Base-by-base conservation (phyloP, 2,797 vertebrate genomes). In the Amblyopsis hoosieri region DNA sequence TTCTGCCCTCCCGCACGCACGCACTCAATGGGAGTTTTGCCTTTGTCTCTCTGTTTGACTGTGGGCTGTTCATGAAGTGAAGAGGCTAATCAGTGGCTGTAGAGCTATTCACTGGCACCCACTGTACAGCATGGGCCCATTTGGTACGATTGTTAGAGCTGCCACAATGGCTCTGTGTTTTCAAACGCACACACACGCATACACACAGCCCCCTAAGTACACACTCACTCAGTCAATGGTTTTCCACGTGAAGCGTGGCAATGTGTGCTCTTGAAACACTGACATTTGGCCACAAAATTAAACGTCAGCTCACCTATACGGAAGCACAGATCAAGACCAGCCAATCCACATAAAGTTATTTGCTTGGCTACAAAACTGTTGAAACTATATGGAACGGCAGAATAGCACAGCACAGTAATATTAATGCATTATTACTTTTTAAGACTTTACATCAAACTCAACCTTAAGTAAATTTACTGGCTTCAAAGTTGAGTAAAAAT, bases 31-130 rank as follows among this genome's bases (percentile, higher is more conserved):
- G 52, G 82, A 72, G 68, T 80, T 78, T 65, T 14, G 69, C 75
- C 78, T 87, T 87, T 82, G 66, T 86, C 85, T 82, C 64, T 69
- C 69, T 88, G 81, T 87, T 91, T 89, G 89, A 86, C 84, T 83
- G 79, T 70, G 78, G 60, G 76, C 82, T 75, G 80, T 86, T 89
- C 73, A 90, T 91, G 82, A 90, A 89, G 87, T 87, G 75, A 84
- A 85, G 89, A 84, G 88, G 80, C 86, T 89, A 88, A 91, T 89
- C 85, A 82, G 75, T 13, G 64, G 76, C 79, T 80, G 80, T 72
- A 48, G 80, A 75, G 82, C 85, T 69, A 86, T 89, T 92, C 81
- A 91, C 75, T 14, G 76, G 67, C 67, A 76, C 64, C 62, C 86
- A 90, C 88, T 91, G 91, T 91, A 89, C 80, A 79, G 71, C 83